A percentile compares a stretch with the other conserved stretches of the same genome.
Evolutionary conservation across 2,888 invertebrate genomes (phyloP).

Genomic region (Andrena fulva): DNA sequence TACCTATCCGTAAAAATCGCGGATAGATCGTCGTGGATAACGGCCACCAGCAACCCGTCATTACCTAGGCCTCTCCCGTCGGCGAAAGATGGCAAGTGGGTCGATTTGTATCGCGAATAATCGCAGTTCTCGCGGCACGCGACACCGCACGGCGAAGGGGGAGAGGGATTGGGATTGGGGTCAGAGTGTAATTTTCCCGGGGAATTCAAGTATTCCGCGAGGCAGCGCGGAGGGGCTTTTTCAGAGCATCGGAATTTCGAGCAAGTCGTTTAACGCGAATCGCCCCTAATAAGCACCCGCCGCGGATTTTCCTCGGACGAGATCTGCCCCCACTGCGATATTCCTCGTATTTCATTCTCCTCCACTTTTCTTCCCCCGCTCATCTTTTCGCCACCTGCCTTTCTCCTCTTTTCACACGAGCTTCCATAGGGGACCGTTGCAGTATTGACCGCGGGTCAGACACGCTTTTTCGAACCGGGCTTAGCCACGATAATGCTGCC

Average conservation of each 20-base stretch:
- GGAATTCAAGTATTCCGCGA: constrained; percentile 60
- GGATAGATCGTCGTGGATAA: constrained; percentile 5
- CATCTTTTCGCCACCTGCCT: neutral
- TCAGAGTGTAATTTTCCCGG: constrained; percentile 59
- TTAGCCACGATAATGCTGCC: no score
- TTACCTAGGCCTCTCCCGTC: constrained; percentile 16
- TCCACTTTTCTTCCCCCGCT: neutral
- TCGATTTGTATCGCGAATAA: constrained; percentile 65
- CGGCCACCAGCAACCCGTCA: neutral
- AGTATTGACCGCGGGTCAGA: no score
- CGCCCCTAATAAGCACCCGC: constrained; percentile 65
- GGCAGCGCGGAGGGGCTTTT: constrained; percentile 41
- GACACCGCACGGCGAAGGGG: constrained; percentile 14
- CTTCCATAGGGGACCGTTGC: neutral
- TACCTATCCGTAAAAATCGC: neutral
- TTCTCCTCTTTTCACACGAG: neutral
- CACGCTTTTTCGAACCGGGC: no score
- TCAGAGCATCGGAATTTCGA: constrained; percentile 41
- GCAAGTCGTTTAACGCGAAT: constrained; percentile 59
- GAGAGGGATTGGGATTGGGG: constrained; percentile 48
- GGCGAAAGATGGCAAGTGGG: constrained; percentile 56
- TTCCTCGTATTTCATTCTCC: constrained; percentile 19
- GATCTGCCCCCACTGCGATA: constrained; percentile 16
- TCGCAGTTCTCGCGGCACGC: constrained; percentile 56
- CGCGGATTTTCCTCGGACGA: constrained; percentile 33